Evolutionary conservation across 1,140 invertebrate species (phyloP).

Genomic region (Halictus rubicundus): DNA sequence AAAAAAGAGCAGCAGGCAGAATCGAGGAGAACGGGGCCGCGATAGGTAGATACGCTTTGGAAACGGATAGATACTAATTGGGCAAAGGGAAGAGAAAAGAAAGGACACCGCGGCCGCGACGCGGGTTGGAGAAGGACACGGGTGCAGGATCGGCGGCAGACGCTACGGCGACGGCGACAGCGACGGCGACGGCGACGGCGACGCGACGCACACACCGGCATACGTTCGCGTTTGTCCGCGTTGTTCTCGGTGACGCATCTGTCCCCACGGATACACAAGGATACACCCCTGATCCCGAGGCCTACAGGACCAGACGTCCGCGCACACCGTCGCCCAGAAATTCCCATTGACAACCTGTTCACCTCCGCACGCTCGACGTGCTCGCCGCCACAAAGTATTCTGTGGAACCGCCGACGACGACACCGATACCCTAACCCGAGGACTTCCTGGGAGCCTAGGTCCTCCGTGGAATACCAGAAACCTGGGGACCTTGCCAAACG

Average conservation of each 20-base stretch:
- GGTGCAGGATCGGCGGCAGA: conserved; percentile 58
- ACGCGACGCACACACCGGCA: conserved; percentile 54
- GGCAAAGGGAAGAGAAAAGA: conserved; percentile 38
- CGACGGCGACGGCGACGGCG: conserved; percentile 62
- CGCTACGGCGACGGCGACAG: conserved; percentile 56
- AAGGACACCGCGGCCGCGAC: too few species aligned
- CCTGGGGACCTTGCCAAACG: too few species aligned
- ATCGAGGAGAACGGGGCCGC: neutral
- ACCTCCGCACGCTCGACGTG: conserved; percentile 36
- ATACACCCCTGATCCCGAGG: conserved; percentile 62
- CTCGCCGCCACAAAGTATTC: conserved; percentile 35
- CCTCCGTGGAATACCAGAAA: neutral
- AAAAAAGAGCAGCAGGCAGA: neutral
- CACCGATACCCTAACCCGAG: conserved; percentile 28
- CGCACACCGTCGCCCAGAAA: conserved; percentile 54
- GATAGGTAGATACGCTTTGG: conserved; percentile 41
- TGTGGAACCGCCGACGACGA: conserved; percentile 26
- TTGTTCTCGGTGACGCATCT: conserved; percentile 78
- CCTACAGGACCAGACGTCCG: conserved; percentile 57
- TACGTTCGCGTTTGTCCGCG: conserved; percentile 59
- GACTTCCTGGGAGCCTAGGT: conserved; percentile 10
- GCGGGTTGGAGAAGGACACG: neutral
- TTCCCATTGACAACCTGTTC: conserved; percentile 67
- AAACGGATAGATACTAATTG: conserved; percentile 51
- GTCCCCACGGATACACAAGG: conserved; percentile 76